Evolutionary conservation across 2,797 vertebrate species (phyloP).

Genomic region (Antennarius maculatus): DNA sequence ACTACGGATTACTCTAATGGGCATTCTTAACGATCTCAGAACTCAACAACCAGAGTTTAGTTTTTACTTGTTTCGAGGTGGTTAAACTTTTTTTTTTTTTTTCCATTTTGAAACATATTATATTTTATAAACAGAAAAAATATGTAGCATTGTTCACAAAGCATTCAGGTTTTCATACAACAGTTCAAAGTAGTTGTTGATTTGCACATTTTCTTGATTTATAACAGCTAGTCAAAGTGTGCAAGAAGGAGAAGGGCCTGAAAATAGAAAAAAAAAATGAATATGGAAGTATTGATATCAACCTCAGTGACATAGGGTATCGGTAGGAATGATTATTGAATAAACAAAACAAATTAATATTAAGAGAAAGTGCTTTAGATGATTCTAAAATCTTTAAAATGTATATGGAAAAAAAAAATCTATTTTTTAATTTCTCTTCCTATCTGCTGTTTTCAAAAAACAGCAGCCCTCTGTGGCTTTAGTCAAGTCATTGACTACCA

Average conservation of each 20-base stretch:
- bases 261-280: constrained; percentile 56
- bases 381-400: constrained; percentile 80
- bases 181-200: constrained; percentile 79
- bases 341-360: constrained; percentile 75
- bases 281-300: constrained; percentile 76
- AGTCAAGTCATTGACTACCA: constrained; percentile 71
- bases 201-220: constrained; percentile 85
- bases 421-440: constrained; percentile 81
- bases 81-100: constrained; percentile 74
- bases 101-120: constrained; percentile 80
- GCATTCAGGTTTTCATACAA: constrained; percentile 88
- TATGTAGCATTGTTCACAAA: constrained; percentile 94
- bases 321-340: constrained; percentile 75
- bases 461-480: constrained; percentile 75
- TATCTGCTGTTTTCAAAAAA: constrained; percentile 82
- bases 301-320: constrained; percentile 78
- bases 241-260: constrained; percentile 61
- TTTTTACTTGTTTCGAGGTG: constrained; percentile 73
- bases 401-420: constrained; percentile 74
- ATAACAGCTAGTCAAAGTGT: constrained; percentile 76
- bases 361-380: constrained; percentile 82
- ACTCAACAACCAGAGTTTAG: constrained; percentile 75
- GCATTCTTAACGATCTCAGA: constrained; percentile 80
- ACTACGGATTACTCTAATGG: constrained; percentile 77
- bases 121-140: constrained; percentile 82